Evolutionary conservation across 2,888 invertebrate genomes (phyloP), one percentile per base, ranked within the genome.

Genomic region (Pilophorus perplexus): DNA sequence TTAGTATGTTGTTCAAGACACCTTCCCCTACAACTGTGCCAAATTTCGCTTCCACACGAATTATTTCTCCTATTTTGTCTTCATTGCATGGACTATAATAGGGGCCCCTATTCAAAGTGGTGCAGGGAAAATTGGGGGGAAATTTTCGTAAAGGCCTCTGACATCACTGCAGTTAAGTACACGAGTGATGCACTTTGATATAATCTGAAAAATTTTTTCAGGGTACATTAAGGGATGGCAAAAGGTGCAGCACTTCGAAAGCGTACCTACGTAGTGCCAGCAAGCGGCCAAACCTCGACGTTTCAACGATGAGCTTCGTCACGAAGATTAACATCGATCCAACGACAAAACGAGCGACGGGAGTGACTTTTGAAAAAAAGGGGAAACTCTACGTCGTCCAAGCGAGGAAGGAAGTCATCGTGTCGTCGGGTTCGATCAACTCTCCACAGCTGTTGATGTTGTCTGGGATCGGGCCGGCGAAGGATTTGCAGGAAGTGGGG

Each of bases 241-340:
- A 67, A 33, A 44, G 72, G 20, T 94, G 93, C 75, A 92, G 91
- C 3, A 90, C 92, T 0, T 86, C 89, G 0, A 93, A 93, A 79
- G 93, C 93, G 0, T 94, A 92, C 73, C 76, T 94, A 2, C 80
- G 92, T 64, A 89, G 93, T 0, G 87, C 88, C 0, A 82, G 90
- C 64, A 80, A 89, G 2, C 81, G 93, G 0, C 81, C 82, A 10
- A 94, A 93, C 75, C 79, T 94, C 0, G 90, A 94, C 74, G 83
- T 94, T 10, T 86, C 90, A 0, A 89, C 90, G 83, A 82, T 89
- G 72, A 82, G 91, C 0, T 88, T 90, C 69, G 71, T 75, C 85
- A 88, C 0, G 0, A 62, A 57, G 23, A 72, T 79, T 0, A 71
- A 79, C 14, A 79, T 83, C 33, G 78, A 83, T 70, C 78, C 79